Base-by-base conservation (phyloP, 92 coral and sea anemone genomes). In the Porites cylindrica region DNA sequence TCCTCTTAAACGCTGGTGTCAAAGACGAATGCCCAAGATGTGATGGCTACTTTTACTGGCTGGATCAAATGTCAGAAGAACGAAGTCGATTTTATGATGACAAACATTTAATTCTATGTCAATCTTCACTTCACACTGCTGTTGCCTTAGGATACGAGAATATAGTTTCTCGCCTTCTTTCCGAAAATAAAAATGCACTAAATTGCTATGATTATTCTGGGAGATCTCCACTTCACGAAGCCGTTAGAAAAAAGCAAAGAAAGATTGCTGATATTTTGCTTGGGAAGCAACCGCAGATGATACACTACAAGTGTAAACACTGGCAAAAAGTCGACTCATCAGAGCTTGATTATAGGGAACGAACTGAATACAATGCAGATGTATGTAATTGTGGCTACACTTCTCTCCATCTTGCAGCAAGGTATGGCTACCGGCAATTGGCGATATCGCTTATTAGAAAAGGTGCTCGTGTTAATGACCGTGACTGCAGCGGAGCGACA, bases 81-180 rank as follows among this genome's bases (percentile, higher is more conserved):
- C 29, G 29, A 26, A 26, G 29, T 26, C 29, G 58, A 1, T 11
- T 90, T n/a, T 66, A 75, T 67, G 91, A 92, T 52, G 90, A 89
- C 38, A 75, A 38, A 17, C 91, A 84, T 72, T 73, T 82, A 23
- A 59, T 91, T 56, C 19, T 43, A 3, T 82, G 94, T 64, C 92
- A 90, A 14, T 83, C 98, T 32, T 93, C 98, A 11, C 90, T 94
- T 38, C 83, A 88, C 43, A 88, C 91, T 18, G 95, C 98, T 7
- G 90, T 94, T 66, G 56, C 85, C 3, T 79, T 63, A 51, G 72
- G 67, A 13, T 90, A 94, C 66, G 66, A 54, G 10, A 77, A 80
- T 16, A 85, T 92, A 19, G 91, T 81, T 4, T 19, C 77, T 77
- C 52, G 81, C 7, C 87, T 94, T 0, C 50, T 92, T 12, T 51